phyloP scores from a whole-genome alignment of 2,888 invertebrate genomes.

The Phyto melanocephala region DNA sequence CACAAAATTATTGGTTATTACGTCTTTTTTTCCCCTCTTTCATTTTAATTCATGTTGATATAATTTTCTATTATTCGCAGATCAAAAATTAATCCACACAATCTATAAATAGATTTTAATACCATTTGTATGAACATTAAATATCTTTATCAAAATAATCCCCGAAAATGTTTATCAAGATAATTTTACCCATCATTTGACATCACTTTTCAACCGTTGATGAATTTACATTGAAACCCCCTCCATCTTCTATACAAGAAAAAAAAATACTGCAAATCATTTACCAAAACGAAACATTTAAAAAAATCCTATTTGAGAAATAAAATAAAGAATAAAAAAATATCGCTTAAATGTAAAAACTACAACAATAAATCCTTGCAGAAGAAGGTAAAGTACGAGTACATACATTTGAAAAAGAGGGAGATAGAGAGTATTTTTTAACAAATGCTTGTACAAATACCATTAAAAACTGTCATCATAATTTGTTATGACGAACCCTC shows the following conservation, averaged over 20 bases:
- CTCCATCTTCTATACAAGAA: background rate
- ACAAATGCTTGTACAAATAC: slow-evolving; percentile 73
- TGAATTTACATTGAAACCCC: slow-evolving; percentile 61
- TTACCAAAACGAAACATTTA: slow-evolving; percentile 67
- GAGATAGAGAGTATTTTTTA: slow-evolving; percentile 38
- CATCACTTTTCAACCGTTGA: slow-evolving; percentile 73
- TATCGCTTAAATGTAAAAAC: slow-evolving; percentile 71
- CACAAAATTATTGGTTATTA: background rate
- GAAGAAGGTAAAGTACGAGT: slow-evolving; percentile 4
- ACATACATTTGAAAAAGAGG: background rate
- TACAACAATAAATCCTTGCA: slow-evolving; percentile 9
- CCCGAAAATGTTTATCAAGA: slow-evolving; percentile 52
- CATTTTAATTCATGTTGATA: no score
- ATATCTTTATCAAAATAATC: slow-evolving; percentile 44
- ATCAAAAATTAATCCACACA: background rate
- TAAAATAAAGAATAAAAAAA: slow-evolving; percentile 70
- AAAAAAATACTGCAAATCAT: slow-evolving; percentile 70
- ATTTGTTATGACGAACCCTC: slow-evolving; percentile 69
- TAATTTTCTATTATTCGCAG: background rate
- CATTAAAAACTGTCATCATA: slow-evolving; percentile 76
- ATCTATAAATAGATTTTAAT: background rate
- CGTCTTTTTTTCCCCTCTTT: background rate
- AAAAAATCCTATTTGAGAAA: slow-evolving; percentile 66
- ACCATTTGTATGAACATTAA: background rate
- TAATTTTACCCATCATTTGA: slow-evolving; percentile 72